phyloP scores from a whole-genome alignment of 2,113 vertebrate genomes.

The Siniperca knerii region DNA sequence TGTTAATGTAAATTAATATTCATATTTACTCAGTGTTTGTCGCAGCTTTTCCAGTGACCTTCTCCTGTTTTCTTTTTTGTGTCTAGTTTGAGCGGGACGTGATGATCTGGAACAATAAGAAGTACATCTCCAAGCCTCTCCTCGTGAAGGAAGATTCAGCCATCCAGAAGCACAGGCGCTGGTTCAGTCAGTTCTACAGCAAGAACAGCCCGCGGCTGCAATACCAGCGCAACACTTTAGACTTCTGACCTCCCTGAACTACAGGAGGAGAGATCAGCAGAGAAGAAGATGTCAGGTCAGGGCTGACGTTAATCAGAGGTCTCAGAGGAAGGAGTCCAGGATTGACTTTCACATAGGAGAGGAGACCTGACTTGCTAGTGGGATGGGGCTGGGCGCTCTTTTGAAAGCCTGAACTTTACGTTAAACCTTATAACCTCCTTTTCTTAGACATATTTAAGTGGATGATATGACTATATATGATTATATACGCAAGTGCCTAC shows the following conservation, averaged over 20 bases:
- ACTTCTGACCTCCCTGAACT: constrained; percentile 82
- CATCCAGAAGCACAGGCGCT: constrained; percentile 87
- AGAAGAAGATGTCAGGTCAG: constrained; percentile 25
- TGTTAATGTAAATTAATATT: neutral
- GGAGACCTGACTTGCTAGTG: neutral
- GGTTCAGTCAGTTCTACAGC: constrained; percentile 90
- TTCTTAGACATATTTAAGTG: neutral
- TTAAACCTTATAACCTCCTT: neutral
- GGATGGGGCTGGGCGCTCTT: neutral
- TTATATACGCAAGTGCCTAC: constrained; percentile 18
- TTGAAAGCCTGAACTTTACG: neutral
- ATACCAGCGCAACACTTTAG: constrained; percentile 73
- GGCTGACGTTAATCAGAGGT: constrained; percentile 10
- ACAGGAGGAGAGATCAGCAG: constrained; percentile 14
- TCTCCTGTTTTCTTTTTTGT: neutral
- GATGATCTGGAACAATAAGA: constrained; percentile 92
- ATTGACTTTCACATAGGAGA: neutral
- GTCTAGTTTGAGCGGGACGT: constrained; percentile 88
- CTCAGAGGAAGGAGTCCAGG: neutral
- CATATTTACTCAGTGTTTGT: neutral
- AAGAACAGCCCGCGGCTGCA: constrained; percentile 81
- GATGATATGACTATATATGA: neutral
- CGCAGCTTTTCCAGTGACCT: neutral
- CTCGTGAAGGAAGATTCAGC: constrained; percentile 87
- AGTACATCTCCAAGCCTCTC: constrained; percentile 84